phyloP scores from a whole-genome alignment of 2,113 vertebrate species.

The Pipra filicauda region DNA sequence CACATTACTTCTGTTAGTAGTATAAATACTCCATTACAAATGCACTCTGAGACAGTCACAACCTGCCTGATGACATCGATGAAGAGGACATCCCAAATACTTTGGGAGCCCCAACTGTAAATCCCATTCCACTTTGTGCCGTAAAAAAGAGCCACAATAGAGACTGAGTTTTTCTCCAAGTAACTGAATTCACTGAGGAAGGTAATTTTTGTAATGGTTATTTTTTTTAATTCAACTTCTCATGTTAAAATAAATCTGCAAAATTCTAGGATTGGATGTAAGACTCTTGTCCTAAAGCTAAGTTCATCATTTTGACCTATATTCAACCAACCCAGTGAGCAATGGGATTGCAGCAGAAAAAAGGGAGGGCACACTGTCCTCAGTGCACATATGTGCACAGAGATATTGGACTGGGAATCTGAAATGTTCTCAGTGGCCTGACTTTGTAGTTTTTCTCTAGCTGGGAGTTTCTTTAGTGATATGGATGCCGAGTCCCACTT shows the following conservation, averaged over 20 bases:
- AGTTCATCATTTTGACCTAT: neutral
- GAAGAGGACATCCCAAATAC: neutral
- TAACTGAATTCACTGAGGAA: neutral
- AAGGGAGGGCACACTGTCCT: neutral
- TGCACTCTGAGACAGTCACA: neutral
- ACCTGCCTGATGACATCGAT: neutral
- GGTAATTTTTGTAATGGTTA: neutral
- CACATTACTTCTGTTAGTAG: neutral
- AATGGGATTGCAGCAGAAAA: neutral
- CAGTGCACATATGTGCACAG: neutral
- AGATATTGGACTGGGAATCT: neutral
- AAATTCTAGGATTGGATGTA: neutral
- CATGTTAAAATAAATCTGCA: neutral
- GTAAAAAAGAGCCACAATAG: neutral
- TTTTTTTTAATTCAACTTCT: neutral
- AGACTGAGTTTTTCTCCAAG: neutral
- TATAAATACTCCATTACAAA: neutral
- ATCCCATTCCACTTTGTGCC: neutral
- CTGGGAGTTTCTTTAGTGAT: neutral
- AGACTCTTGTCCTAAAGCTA: neutral
- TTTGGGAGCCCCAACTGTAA: neutral
- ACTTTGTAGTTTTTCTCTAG: neutral
- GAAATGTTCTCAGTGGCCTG: neutral
- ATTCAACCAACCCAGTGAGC: neutral
- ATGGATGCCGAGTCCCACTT: neutral